phyloP scores from a whole-genome alignment of 2,888 invertebrate species.

The Spodoptera littoralis region DNA sequence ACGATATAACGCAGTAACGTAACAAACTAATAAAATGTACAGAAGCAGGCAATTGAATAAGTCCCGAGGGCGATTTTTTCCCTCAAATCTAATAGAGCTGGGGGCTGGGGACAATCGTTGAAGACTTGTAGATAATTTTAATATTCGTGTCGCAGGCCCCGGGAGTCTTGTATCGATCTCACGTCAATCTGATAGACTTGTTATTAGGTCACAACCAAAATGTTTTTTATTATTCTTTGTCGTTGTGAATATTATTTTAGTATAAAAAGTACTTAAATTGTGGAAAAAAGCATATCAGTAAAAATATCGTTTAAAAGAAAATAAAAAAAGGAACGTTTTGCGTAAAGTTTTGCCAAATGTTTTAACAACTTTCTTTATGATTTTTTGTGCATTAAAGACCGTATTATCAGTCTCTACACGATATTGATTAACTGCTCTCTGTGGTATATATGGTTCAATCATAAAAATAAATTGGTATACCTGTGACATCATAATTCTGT shows the following conservation, averaged over 20 bases:
- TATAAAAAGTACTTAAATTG: background rate
- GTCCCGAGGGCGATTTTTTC: conserved; percentile 80
- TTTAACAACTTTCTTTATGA: no score
- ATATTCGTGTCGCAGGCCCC: conserved; percentile 79
- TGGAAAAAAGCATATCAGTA: no score
- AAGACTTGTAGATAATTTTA: conserved; percentile 78
- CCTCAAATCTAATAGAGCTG: conserved; percentile 76
- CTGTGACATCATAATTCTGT: conserved; percentile 79
- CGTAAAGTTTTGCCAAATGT: background rate
- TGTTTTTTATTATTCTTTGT: conserved; percentile 17
- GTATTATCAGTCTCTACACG: no score
- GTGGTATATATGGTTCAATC: conserved; percentile 60
- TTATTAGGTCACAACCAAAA: conserved; percentile 67
- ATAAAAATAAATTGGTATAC: conserved; percentile 84
- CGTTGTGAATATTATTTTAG: no score
- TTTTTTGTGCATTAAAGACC: no score
- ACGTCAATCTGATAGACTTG: conserved; percentile 60
- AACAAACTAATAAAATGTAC: conserved; percentile 67
- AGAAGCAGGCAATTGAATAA: conserved; percentile 78
- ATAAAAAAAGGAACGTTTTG: no score
- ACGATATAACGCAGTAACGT: conserved; percentile 31
- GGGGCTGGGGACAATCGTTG: conserved; percentile 68
- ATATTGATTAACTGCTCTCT: no score
- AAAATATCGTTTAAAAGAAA: no score
- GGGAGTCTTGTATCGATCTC: conserved; percentile 69